phyloP scores from a whole-genome alignment of 2,113 vertebrate species.

The Cromileptes altivelis region DNA sequence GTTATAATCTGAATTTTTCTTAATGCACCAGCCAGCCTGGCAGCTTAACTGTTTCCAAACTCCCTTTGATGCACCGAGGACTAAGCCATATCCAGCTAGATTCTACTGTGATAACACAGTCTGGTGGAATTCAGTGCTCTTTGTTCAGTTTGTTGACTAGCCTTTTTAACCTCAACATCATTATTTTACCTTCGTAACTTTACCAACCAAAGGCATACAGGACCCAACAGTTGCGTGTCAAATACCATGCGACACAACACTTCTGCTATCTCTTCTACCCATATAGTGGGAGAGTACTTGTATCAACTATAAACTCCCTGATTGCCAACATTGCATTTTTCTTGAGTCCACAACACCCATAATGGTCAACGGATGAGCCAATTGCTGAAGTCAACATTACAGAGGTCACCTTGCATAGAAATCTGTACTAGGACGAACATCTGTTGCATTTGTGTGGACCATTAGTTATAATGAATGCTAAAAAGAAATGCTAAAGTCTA shows the following conservation, averaged over 20 bases:
- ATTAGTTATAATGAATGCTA: background rate
- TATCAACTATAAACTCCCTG: slow-evolving; percentile 66
- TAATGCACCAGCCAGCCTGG: background rate
- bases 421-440: background rate
- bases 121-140: slow-evolving; percentile 13
- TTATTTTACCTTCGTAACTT: background rate
- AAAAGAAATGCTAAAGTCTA: background rate
- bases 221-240: background rate
- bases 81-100: slow-evolving; percentile 13
- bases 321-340: slow-evolving; percentile 61
- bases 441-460: background rate
- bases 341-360: slow-evolving; percentile 31
- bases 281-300: slow-evolving; percentile 36
- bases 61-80: slow-evolving; percentile 18
- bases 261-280: slow-evolving; percentile 57
- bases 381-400: slow-evolving; percentile 40
- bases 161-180: background rate
- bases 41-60: slow-evolving; percentile 16
- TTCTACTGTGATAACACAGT: slow-evolving; percentile 8
- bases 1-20: background rate
- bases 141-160: slow-evolving; percentile 4
- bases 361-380: slow-evolving; percentile 26
- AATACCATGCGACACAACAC: background rate
- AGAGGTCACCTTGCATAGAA: slow-evolving; percentile 58
- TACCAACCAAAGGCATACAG: background rate